Percentiles rank a stretch among this genome's conserved stretches.
These are phyloP conservation scores for Montipora foliosa DNA, from an alignment of 64 coral and sea anemone genomes.

Conservation along the genomic window DNA sequence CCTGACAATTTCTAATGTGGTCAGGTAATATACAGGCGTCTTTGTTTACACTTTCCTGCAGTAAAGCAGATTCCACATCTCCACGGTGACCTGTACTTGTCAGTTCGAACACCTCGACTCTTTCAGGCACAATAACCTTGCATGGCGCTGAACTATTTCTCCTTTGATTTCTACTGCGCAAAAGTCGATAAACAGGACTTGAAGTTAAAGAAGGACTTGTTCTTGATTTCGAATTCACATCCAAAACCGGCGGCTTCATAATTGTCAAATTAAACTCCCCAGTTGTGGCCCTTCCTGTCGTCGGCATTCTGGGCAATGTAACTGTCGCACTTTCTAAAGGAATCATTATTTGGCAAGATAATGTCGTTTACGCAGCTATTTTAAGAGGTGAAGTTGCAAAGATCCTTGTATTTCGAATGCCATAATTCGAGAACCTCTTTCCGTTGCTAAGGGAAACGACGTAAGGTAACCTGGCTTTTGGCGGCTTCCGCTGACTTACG, in stretches of 20 bases:
- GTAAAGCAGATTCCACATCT: neutral
- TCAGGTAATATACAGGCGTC: neutral
- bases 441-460: constrained; percentile 18
- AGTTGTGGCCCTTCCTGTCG: neutral
- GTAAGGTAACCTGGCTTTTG: constrained; percentile 17
- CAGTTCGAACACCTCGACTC: constrained; percentile 32
- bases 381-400: neutral
- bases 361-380: neutral
- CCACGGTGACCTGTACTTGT: neutral
- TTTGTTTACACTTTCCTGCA: neutral
- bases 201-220: constrained; percentile 18
- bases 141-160: constrained; percentile 65
- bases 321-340: constrained; percentile 45
- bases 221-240: constrained; percentile 28
- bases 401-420: neutral
- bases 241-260: constrained; percentile 58
- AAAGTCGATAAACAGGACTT: constrained; percentile 46
- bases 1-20: neutral
- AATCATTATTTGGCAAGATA: constrained; percentile 61
- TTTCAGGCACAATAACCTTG: neutral
- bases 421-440: neutral
- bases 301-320: constrained; percentile 73
- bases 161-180: constrained; percentile 70
- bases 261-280: constrained; percentile 74
- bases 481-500: constrained; percentile 9